Evolutionary conservation across 2,888 invertebrate species (phyloP).

Genomic region (Limulus polyphemus): DNA sequence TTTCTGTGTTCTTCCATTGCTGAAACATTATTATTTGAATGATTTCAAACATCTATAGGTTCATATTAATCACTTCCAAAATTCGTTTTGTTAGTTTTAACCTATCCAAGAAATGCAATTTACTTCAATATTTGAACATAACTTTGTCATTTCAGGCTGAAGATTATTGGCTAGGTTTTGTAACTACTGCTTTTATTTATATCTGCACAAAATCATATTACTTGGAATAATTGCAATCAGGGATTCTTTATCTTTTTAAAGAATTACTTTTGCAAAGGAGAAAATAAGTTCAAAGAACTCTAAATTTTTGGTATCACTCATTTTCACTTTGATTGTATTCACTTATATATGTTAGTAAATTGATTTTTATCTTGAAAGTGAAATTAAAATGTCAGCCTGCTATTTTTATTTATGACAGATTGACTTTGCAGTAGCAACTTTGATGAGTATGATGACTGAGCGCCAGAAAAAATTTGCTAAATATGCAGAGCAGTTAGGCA

Average conservation of each 20-base stretch:
- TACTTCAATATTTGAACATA: too few species aligned
- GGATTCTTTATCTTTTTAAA: background rate
- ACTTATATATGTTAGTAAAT: background rate
- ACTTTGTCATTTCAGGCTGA: too few species aligned
- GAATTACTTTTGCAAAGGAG: background rate
- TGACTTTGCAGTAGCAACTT: conserved; percentile 55
- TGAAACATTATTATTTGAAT: too few species aligned
- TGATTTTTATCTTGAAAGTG: too few species aligned
- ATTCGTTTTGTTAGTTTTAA: too few species aligned
- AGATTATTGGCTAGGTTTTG: too few species aligned
- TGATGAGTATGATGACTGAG: conserved; percentile 58
- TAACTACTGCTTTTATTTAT: too few species aligned
- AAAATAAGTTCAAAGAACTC: background rate
- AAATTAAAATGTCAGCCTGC: background rate
- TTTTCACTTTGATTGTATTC: conserved; percentile 1
- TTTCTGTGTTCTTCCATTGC: too few species aligned
- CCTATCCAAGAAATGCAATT: too few species aligned
- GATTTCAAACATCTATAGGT: too few species aligned
- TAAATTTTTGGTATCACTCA: conserved; percentile 4
- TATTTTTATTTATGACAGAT: conserved; percentile 40
- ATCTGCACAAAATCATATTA: too few species aligned
- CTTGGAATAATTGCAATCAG: background rate
- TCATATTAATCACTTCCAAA: too few species aligned
- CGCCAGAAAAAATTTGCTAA: conserved; percentile 70
- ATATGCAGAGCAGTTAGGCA: conserved; percentile 69